Base-by-base conservation (phyloP, 2,113 vertebrate genomes). In the Sinocyclocheilus anophthalmus region DNA sequence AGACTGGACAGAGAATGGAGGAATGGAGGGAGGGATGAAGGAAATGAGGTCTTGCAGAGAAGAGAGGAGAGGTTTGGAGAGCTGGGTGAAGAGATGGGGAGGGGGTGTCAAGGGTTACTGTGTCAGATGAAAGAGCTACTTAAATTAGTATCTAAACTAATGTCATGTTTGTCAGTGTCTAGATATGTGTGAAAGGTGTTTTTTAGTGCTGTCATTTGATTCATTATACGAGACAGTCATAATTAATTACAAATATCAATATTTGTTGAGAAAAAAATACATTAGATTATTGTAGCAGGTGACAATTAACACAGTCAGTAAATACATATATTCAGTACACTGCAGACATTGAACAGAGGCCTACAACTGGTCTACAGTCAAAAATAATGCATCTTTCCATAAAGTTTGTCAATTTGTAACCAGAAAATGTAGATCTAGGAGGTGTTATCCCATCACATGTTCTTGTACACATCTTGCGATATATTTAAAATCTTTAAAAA, bases 1-100 rank as follows among this genome's bases (percentile, higher is more conserved):
- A 87, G 88, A 88, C 67, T 86, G 70, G 67, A 88, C 84, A 86
- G 84, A 85, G 86, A 88, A 69, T 83, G 76, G 86, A 87, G 88
- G 65, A 85, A 65, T 78, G 61, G 84, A 88, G 87, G 87, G 81
- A 86, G 61, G 50, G 81, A 84, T 87, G 86, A 86, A 87, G 76
- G 61, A 78, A 83, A 83, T 73, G 14, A 65, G 70, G 70, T 84
- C 79, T 65, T 81, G 55, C 18, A 75, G 79, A 76, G 57, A 81
- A 87, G 85, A 81, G 84, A 83, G 75, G 65, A 85, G 73, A 70
- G 76, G 63, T 69, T 87, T 69, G 85, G 81, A 84, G 76, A 42
- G 72, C 65, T 18, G 76, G 48, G 53, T 45, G 20, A 76, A 53
- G 45, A 72, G 83, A 63, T 2, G 18, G 67, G 39, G 61, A 73